phyloP scores from a whole-genome alignment of 1,140 invertebrate species.

The Cylas formicarius region DNA sequence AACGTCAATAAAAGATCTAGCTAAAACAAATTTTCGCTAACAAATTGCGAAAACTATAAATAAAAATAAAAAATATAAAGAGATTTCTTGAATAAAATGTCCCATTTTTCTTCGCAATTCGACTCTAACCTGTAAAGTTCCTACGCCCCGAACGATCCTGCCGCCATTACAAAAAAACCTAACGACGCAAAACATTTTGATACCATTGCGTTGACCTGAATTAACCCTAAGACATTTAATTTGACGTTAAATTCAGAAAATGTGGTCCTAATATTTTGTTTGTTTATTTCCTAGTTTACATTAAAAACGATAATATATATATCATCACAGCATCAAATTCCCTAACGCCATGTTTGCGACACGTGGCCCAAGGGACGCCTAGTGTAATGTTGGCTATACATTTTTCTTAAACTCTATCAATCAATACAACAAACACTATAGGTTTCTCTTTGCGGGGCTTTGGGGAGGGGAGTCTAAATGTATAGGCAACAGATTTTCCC shows the following conservation, averaged over 20 bases:
- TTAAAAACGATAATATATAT: constrained; percentile 8
- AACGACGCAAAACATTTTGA: too few relatives aligned
- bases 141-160: too few relatives aligned
- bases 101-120: constrained; percentile 5
- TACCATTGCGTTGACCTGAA: constrained; percentile 1
- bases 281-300: neutral
- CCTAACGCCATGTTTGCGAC: constrained; percentile 14
- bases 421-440: neutral
- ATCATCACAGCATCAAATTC: constrained; percentile 24
- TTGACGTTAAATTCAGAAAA: constrained; percentile 12
- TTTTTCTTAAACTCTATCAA: neutral
- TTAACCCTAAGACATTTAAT: neutral
- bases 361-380: neutral
- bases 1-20: too few relatives aligned
- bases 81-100: neutral
- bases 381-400: neutral
- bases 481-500: constrained; percentile 19
- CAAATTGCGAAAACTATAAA: too few relatives aligned
- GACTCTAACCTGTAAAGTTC: neutral
- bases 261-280: constrained; percentile 21
- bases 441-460: neutral
- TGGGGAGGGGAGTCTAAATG: constrained; percentile 2
- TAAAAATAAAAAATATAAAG: neutral
- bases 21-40: too few relatives aligned
- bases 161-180: too few relatives aligned